A percentile compares a stretch with the other conserved stretches of the same genome.
Evolutionary conservation across 1,140 invertebrate species (phyloP).

Genomic region (Leptopilina boulardi): DNA sequence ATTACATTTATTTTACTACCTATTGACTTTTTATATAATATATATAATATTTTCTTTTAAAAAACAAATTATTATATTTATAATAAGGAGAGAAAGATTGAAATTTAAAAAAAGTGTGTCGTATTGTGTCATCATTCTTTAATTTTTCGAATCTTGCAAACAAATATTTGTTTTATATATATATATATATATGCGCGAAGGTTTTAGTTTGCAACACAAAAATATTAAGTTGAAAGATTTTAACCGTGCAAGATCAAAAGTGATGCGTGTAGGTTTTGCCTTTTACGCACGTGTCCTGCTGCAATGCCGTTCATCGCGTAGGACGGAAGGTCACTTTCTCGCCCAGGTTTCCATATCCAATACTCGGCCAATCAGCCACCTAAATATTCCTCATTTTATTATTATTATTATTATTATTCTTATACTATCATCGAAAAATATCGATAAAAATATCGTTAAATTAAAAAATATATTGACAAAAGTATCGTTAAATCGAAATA

Average conservation of each 20-base stretch:
- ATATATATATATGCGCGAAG: no score
- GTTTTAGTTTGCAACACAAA: neutral
- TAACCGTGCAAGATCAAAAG: slow-evolving; percentile 5
- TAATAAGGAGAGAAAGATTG: no score
- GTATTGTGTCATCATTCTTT: neutral
- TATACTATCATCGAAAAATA: neutral
- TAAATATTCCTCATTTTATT: no score
- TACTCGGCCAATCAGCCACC: neutral
- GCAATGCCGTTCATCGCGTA: slow-evolving; percentile 1
- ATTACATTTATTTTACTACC: no score
- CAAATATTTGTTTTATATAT: neutral
- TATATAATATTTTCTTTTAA: no score
- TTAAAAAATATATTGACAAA: no score
- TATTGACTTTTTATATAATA: no score
- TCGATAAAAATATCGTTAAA: neutral
- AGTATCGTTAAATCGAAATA: neutral
- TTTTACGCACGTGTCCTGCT: slow-evolving; percentile 16
- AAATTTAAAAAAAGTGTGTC: no score
- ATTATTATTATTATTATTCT: no score
- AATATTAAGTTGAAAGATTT: neutral
- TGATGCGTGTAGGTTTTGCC: slow-evolving; percentile 8
- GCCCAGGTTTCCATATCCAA: neutral
- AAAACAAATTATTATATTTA: no score
- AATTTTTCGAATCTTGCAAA: neutral
- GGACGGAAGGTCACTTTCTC: slow-evolving; percentile 9